phyloP scores from a whole-genome alignment of 2,888 invertebrate genomes.

The Stenurella melanura region DNA sequence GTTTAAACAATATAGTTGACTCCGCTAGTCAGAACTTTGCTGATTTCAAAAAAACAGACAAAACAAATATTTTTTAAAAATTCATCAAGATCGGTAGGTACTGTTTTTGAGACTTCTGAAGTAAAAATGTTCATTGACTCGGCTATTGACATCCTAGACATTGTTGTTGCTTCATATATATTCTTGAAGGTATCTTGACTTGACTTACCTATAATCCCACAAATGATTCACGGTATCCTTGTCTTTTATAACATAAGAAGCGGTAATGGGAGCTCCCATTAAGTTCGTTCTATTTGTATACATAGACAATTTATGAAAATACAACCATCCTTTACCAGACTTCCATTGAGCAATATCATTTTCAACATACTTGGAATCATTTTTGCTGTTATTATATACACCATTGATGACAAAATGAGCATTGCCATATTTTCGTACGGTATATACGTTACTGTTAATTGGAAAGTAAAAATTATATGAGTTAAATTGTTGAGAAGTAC shows the following conservation, averaged over 20 bases:
- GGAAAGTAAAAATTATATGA: background rate
- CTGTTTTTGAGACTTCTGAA: too few species aligned
- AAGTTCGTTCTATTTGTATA: background rate
- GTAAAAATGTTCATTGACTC: too few species aligned
- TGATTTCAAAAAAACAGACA: too few species aligned
- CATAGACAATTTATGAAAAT: background rate
- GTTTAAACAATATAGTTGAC: too few species aligned
- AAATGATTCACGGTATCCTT: slow-evolving; percentile 48
- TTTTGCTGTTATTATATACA: slow-evolving; percentile 1
- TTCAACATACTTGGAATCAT: background rate
- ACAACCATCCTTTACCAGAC: background rate
- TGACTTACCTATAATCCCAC: slow-evolving; percentile 56
- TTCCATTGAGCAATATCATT: slow-evolving; percentile 3
- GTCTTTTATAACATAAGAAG: slow-evolving; percentile 47
- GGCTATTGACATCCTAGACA: too few species aligned
- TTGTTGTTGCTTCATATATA: too few species aligned
- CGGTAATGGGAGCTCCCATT: slow-evolving; percentile 27
- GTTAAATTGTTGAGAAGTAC: background rate
- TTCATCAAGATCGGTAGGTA: too few species aligned
- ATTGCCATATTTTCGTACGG: slow-evolving; percentile 34
- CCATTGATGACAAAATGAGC: slow-evolving; percentile 7
- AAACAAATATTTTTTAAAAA: too few species aligned
- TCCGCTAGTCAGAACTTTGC: too few species aligned
- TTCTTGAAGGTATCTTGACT: background rate
- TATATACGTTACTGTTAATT: slow-evolving; percentile 45